Conservation (phyloP, 2,888 invertebrate genomes). For the Yponomeuta cagnagella region DNA sequence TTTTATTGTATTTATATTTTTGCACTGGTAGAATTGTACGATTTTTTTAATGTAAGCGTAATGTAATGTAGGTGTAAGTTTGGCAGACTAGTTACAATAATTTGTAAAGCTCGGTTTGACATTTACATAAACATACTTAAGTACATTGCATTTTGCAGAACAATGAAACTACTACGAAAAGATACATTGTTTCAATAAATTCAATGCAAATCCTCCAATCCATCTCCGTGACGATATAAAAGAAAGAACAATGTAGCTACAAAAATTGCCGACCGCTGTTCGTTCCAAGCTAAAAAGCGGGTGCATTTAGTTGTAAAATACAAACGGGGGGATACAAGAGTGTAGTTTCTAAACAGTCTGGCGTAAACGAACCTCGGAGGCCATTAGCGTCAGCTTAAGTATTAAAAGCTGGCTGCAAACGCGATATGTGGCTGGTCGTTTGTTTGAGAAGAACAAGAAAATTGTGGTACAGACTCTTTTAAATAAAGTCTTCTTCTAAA, state of each 20-base stretch:
- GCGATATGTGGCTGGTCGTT: background rate
- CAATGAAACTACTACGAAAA: too few species aligned
- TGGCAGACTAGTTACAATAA: too few species aligned
- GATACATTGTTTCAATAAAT: too few species aligned
- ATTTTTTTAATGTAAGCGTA: too few species aligned
- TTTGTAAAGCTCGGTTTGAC: too few species aligned
- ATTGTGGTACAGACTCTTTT: background rate
- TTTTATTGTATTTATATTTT: too few species aligned
- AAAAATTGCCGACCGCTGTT: background rate
- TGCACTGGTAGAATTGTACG: too few species aligned
- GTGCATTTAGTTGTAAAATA: background rate
- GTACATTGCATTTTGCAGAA: too few species aligned
- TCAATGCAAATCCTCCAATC: background rate
- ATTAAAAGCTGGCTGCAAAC: background rate
- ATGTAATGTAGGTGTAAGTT: too few species aligned
- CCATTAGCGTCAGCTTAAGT: slow-evolving; percentile 10
- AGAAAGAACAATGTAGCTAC: background rate
- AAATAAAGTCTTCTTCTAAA: background rate
- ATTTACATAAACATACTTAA: too few species aligned
- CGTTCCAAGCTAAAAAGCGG: background rate
- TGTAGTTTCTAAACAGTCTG: slow-evolving; percentile 9
- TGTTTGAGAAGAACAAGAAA: background rate
- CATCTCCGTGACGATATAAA: background rate
- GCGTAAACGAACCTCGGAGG: slow-evolving; percentile 10
- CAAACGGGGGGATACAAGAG: background rate